phyloP scores from a whole-genome alignment of 2,797 vertebrate species.

The Cuculus canorus region DNA sequence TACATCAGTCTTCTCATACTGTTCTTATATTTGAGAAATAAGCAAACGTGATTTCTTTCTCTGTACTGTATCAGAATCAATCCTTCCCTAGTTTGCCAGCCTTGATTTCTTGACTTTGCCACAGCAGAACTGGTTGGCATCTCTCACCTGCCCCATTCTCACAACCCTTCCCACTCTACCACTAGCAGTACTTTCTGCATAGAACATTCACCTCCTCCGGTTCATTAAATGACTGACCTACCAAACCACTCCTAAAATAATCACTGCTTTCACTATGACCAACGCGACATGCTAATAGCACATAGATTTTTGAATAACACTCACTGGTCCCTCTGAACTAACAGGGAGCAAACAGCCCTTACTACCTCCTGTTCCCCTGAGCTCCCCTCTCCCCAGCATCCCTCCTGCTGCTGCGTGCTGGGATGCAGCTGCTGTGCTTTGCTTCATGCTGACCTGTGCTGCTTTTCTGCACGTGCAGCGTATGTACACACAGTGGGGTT shows the following conservation, averaged over 20 bases:
- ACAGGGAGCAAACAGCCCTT: neutral
- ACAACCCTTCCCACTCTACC: neutral
- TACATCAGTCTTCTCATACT: neutral
- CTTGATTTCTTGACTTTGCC: neutral
- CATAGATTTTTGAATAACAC: neutral
- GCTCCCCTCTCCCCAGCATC: neutral
- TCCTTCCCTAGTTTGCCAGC: neutral
- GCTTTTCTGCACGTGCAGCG: accelerated
- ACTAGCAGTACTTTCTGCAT: neutral
- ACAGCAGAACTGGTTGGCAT: accelerated
- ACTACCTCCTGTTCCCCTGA: neutral
- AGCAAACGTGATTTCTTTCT: neutral
- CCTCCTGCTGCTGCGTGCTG: neutral
- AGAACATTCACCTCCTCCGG: neutral
- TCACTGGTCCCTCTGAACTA: neutral
- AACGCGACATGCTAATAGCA: neutral
- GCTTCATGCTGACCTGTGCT: neutral
- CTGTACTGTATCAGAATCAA: neutral
- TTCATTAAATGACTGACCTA: neutral
- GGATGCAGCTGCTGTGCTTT: neutral
- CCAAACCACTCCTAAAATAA: neutral
- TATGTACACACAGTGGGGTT: neutral
- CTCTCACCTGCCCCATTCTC: neutral
- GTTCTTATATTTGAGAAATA: neutral
- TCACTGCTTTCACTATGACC: neutral